These are phyloP conservation scores for Anarrhichthys ocellatus DNA, from an alignment of 2,113 vertebrate species.

Conservation along the genomic window DNA sequence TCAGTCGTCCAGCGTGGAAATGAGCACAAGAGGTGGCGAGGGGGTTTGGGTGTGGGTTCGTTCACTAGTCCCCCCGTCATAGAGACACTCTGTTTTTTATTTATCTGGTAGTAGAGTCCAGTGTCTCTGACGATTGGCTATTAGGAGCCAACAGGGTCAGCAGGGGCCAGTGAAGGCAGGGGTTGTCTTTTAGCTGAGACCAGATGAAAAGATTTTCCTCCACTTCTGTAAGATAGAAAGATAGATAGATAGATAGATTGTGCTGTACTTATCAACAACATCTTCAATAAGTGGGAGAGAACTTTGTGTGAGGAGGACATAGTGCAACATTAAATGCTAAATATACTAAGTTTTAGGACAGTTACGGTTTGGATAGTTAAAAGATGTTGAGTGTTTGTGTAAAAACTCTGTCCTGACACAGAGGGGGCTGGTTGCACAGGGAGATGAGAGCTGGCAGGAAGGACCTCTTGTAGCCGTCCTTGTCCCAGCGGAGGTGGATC, in stretches of 20 bases:
- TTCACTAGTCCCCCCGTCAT: background rate
- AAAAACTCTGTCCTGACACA: background rate
- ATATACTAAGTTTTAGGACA: background rate
- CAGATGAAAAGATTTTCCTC: conserved; percentile 45
- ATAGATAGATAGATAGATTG: background rate
- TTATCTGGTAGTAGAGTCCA: conserved; percentile 47
- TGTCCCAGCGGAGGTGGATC: background rate
- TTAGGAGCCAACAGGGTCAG: background rate
- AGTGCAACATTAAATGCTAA: background rate
- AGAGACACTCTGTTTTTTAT: conserved; percentile 14
- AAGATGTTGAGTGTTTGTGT: background rate
- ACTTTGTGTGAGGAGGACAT: background rate
- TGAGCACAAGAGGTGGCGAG: background rate
- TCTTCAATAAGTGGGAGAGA: no score
- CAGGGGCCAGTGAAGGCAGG: conserved; percentile 4
- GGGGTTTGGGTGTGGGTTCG: background rate
- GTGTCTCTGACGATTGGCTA: background rate
- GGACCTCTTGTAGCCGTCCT: background rate
- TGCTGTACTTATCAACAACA: no score
- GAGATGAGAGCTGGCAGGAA: background rate
- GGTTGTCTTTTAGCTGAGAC: conserved; percentile 46
- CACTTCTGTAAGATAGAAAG: background rate
- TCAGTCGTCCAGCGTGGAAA: conserved; percentile 17
- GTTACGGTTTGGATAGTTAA: background rate
- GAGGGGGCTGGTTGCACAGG: background rate